Base-by-base conservation (phyloP, 2,113 vertebrate species). In the Vulpes ferrilata region DNA sequence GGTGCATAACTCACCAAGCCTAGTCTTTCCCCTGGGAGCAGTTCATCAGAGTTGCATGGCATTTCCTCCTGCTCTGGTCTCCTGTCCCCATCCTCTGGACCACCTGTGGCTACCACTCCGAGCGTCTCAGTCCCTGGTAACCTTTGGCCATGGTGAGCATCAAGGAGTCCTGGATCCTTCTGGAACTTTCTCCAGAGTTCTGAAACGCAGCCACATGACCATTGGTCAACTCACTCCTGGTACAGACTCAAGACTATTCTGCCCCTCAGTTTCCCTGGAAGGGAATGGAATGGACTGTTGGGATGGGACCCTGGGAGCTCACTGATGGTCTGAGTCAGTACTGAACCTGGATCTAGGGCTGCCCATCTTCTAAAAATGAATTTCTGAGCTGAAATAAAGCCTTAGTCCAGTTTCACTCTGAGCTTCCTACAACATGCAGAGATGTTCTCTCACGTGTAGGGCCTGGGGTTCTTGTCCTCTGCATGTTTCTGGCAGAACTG, bases 361-460 rank as follows among this genome's bases (percentile, higher is more conserved):
- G 17, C 15, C 3, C 10, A 3, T 48, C 67, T 62, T 90, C 59
- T 48, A 55, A 30, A 84, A 84, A 59, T 51, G 12, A 16, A 76
- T 35, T 60, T 88, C 51, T 27, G 12, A 38, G 22, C 30, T 84
- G 38, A 43, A 53, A 7, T 38, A 25, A 59, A 27, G 32, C 32
- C 38, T 89, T 38, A 8, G 16, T n/a, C 59, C 9, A n/a, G 38
- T 30, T 16, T 32, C 38, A 57, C 3, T 5, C 71, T 11, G n/a
- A 35, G 4, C 7, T 59, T 80, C 16, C 20, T 25, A 25, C 23
- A 15, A 15, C 27, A 12, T 0, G 15, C 11, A 12, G 51, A 27
- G 20, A 51, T n/a, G 10, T 7, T 2, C 48, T 73, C 5, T 60
- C 19, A 11, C 0, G 1, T 10, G 2, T 9, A 30, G 19, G 25